Evolutionary conservation across 2,113 vertebrate genomes (phyloP).

Genomic region (Actenoides lindsayi): DNA sequence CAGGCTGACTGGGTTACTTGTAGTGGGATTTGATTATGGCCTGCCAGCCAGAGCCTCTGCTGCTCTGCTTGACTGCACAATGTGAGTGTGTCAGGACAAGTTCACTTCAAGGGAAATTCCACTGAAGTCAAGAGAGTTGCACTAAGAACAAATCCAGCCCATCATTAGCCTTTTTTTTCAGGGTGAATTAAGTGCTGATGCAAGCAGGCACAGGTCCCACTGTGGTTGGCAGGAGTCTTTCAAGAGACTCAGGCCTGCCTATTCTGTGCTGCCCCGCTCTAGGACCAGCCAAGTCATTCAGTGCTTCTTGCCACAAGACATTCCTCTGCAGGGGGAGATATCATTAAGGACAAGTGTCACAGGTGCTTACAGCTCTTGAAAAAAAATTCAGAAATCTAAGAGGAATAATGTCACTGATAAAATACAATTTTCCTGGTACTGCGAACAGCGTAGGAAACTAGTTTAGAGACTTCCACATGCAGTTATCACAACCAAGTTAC

Average conservation of each 20-base stretch:
- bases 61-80: neutral
- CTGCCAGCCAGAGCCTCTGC: neutral
- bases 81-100: neutral
- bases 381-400: neutral
- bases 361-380: neutral
- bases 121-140: slow-evolving; percentile 16
- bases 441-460: neutral
- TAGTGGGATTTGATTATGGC: neutral
- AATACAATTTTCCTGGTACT: neutral
- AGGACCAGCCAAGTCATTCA: neutral
- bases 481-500: neutral
- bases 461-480: neutral
- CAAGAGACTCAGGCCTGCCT: neutral
- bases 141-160: neutral
- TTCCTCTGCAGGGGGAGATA: neutral
- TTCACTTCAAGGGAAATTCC: neutral
- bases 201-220: neutral
- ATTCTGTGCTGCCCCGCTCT: neutral
- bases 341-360: neutral
- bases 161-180: neutral
- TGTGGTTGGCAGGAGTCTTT: neutral
- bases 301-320: neutral
- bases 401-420: neutral
- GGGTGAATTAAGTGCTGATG: neutral
- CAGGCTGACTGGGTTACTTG: neutral